Evolutionary conservation across 2,888 invertebrate species (phyloP).

Genomic region (Tubulanus polymorphus): DNA sequence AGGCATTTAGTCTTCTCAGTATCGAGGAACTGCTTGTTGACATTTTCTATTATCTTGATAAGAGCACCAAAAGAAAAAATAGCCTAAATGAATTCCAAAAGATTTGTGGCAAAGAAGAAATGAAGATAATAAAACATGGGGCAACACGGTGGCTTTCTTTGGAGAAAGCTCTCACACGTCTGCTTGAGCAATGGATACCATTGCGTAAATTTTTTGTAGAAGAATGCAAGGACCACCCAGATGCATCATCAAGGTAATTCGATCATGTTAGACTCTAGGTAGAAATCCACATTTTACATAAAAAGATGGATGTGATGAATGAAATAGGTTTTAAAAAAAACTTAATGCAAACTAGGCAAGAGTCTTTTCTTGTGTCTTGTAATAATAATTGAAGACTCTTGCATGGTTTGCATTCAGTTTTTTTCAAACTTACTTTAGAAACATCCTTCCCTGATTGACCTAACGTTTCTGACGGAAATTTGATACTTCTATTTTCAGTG

Average conservation of each 20-base stretch:
- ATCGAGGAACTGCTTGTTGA: conserved; percentile 11
- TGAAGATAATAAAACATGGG: conserved; percentile 6
- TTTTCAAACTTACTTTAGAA: no score
- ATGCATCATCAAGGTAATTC: background rate
- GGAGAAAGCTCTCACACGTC: background rate
- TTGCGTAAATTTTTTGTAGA: conserved; percentile 6
- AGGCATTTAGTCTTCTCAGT: background rate
- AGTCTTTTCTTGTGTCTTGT: no score
- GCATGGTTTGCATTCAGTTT: no score
- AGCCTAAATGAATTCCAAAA: background rate
- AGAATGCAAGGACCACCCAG: background rate
- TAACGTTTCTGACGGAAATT: no score
- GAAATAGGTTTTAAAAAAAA: no score
- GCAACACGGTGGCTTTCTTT: conserved; percentile 7
- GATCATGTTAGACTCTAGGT: no score
- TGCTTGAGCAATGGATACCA: background rate
- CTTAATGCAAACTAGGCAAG: no score
- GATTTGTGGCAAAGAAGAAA: background rate
- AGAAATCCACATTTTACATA: no score
- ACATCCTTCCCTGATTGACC: no score
- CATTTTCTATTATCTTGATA: conserved; percentile 9
- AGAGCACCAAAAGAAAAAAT: conserved; percentile 1
- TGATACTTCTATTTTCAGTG: no score
- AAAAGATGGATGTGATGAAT: no score
- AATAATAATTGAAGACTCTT: no score